Base-by-base conservation (phyloP, 2,888 invertebrate genomes). In the Microplitis deprimator region DNA sequence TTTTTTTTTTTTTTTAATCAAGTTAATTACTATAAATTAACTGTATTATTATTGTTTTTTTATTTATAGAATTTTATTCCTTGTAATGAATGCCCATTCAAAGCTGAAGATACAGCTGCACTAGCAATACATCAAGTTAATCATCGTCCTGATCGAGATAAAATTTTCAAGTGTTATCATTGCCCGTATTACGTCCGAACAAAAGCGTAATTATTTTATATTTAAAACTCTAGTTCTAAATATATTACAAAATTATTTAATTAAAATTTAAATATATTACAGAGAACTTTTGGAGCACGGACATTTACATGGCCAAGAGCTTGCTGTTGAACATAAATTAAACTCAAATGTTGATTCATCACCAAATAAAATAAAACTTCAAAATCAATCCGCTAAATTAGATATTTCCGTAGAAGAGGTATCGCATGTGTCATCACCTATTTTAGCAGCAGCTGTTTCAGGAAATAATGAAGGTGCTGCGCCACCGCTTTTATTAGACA, bases 181-280 rank as follows among this genome's bases (percentile, higher is more conserved):
- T 97, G 97, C 87, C 94, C 95, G 0, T 97, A 93, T 90, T 96
- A 94, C 87, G 96, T 95, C 0, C 92, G 92, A 83, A 92, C 93
- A 73, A 94, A 94, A 87, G 91, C 92, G 88, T 95, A 93, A 84
- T 91, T 96, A 29, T 40, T 39, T 74, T 50, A 3, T 50, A 20
- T 65, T 17, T 40, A 10, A 39, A 64, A 39, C 20, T 16, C 29
- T 62, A 39, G 5, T 64, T 60, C 20, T 13, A 70, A 41, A 41
- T 13, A 59, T 68, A 39, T 13, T 68, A 38, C 6, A 2, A 38
- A 16, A 68, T 39, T 39, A n/a, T 38, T 39, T 67, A 67, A 67
- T 67, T 38, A 10, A 67, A 29, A 13, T 8, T 29, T 7, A 20
- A 10, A 65, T 20, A 65, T 89, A 5, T 76, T 74, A 6, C 72